A percentile compares a stretch with the other conserved stretches of the same genome.
phyloP scores from a whole-genome alignment of 2,888 invertebrate genomes.

The Drosophila helvetica region DNA sequence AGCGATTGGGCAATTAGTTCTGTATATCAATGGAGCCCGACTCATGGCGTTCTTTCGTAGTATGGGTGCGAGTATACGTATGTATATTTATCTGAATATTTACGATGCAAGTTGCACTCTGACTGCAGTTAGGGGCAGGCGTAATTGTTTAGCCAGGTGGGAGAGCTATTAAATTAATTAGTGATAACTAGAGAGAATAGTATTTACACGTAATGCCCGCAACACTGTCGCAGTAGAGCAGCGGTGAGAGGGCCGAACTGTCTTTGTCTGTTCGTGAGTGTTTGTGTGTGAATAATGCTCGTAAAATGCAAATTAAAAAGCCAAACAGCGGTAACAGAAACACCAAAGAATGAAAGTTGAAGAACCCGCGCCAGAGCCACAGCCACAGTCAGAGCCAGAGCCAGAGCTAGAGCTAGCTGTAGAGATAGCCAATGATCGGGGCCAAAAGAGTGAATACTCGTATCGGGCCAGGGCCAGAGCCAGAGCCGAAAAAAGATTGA shows the following conservation, averaged over 20 bases:
- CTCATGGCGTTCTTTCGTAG: background rate
- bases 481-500: conserved; percentile 49
- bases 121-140: background rate
- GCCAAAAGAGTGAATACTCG: conserved; percentile 46
- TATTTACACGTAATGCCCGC: background rate
- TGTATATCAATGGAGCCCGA: conserved; percentile 9
- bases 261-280: conserved; percentile 36
- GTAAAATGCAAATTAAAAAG: conserved; percentile 73
- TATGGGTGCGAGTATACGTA: background rate
- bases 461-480: conserved; percentile 38
- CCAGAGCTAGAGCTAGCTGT: conserved; percentile 19
- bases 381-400: conserved; percentile 28
- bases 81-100: conserved; percentile 17
- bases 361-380: conserved; percentile 41
- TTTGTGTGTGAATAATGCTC: conserved; percentile 35
- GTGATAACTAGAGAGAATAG: background rate
- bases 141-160: background rate
- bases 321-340: conserved; percentile 38
- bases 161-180: conserved; percentile 25
- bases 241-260: conserved; percentile 16
- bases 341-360: conserved; percentile 70
- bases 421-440: conserved; percentile 56
- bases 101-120: conserved; percentile 1
- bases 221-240: conserved; percentile 8
- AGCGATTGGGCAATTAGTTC: conserved; percentile 29